Base-by-base conservation (phyloP, 2,888 invertebrate genomes). In the Cacoxenus indagator region DNA sequence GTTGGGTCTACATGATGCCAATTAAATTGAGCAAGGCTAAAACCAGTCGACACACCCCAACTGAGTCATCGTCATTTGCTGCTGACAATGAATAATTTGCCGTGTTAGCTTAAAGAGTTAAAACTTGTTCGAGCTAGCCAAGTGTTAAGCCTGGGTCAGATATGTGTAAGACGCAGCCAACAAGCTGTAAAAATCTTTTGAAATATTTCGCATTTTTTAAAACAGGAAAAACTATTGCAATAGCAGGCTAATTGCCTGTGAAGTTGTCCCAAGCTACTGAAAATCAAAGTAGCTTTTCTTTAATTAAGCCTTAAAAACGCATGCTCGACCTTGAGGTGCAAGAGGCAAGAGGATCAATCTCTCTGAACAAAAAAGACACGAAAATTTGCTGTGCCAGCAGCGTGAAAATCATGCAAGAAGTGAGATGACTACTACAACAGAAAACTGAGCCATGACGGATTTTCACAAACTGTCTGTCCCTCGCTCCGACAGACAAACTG, bases 381-480 rank as follows among this genome's bases (percentile, higher is more conserved):
- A 76, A 75, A 74, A 68, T 68, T 64, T 68, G n/a, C n/a, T n/a
- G 66, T 68, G 71, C 29, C 59, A 59, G 24, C 22, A 62, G 61
- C 61, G 45, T 62, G 14, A 62, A 62, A 62, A 27, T 22, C 54
- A 46, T 11, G 6, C 14, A 37, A 26, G n/a, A 26, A 57, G 14
- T 27, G 9, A 65, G 22, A 29, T 27, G 6, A 65, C 51, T n/a
- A 65, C 17, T 14, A 37, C 64, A 51, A 24, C 19, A 61, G 26
- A 59, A 69, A 74, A 72, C 81, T 78, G 78, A 81, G 81, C 80
- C 80, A 81, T 81, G 83, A 81, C 83, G 80, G 76, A 73, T 78
- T 83, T 79, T 74, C 79, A 77, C 74, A 78, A 45, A 24, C 26
- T 31, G 31, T 19, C 2, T 8, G 2, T 19, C 26, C n/a, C n/a